Evolutionary conservation across 2,888 invertebrate genomes (phyloP), one percentile per base, ranked within the genome.

Genomic region (Lepidonotus clava): DNA sequence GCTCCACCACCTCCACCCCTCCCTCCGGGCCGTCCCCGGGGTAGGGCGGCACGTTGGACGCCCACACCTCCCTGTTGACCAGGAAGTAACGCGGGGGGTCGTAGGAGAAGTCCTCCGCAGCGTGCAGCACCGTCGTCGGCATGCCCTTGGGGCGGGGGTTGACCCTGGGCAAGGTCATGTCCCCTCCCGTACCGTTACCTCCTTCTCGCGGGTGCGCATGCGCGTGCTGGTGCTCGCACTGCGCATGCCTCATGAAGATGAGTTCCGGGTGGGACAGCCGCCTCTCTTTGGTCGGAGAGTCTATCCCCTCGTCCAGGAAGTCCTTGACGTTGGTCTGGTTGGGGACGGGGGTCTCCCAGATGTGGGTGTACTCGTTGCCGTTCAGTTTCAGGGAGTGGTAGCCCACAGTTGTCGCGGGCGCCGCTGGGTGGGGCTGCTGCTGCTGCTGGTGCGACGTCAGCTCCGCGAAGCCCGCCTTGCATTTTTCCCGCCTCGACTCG

Each of bases 351-450:
- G 85, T 66, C 51, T 85, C 85, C 85, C 85, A 85, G 66, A 85
- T 85, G 67, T 85, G 85, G 8, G 85, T 66, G 66, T 85, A 85
- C 32, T 85, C 85, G 34, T 71, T 85, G 0, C 85, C 71, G 36
- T 41, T 41, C 1, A 85, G 40, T 67, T 85, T 85, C 36, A 85
- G 51, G 1, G 80, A 80, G 51, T 80, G 80, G 80, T 80, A 80
- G 32, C 80, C 80, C 1, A 80, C 80, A 1, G 41, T 41, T 11
- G 71, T 34, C 11, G 71, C 71, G 1, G 71, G 71, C n/a, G n/a
- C n/a, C 14, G 51, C 51, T 51, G 51, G 51, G 14, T 41, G 41
- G 28, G 80, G 46, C 18, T 41, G 46, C 36, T 18, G 24, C 8
- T 46, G 46, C 46, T 46, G 46, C 46, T 46, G 46, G 8, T 46